These are phyloP conservation scores for Drosophila albomicans DNA, from an alignment of 1,140 invertebrate species.

Conservation along the genomic window DNA sequence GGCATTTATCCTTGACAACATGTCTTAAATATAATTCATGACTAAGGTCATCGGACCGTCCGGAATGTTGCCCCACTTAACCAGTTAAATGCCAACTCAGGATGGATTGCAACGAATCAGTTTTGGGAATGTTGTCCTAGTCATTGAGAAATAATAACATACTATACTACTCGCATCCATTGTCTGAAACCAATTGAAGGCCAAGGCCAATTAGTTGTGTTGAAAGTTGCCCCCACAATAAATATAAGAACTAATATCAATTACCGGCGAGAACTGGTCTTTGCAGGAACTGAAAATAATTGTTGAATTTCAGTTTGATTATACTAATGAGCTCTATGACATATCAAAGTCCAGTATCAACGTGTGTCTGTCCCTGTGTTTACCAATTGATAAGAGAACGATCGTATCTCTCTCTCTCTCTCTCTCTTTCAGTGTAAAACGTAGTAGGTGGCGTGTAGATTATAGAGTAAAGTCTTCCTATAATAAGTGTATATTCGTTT, in stretches of 20 bases:
- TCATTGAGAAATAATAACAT: background rate
- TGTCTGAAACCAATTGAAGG: constrained; percentile 7
- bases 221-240: constrained; percentile 20
- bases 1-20: background rate
- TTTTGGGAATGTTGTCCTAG: constrained; percentile 16
- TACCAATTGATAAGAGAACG: constrained; percentile 28
- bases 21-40: background rate
- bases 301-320: constrained; percentile 20
- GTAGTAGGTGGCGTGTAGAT: constrained; percentile 19
- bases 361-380: constrained; percentile 13
- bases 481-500: background rate
- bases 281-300: constrained; percentile 3
- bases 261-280: constrained; percentile 24
- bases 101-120: background rate
- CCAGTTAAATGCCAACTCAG: background rate
- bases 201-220: constrained; percentile 20
- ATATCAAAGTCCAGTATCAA: constrained; percentile 44
- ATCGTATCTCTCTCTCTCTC: background rate
- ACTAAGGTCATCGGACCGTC: background rate
- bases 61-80: constrained; percentile 20
- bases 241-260: constrained; percentile 1
- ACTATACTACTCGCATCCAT: too few relatives aligned
- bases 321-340: constrained; percentile 37
- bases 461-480: constrained; percentile 7
- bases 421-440: too few relatives aligned